Percentiles rank a stretch among this genome's conserved stretches.
These are phyloP conservation scores for Atta texana DNA, from an alignment of 1,140 invertebrate species.

Conservation along the genomic window DNA sequence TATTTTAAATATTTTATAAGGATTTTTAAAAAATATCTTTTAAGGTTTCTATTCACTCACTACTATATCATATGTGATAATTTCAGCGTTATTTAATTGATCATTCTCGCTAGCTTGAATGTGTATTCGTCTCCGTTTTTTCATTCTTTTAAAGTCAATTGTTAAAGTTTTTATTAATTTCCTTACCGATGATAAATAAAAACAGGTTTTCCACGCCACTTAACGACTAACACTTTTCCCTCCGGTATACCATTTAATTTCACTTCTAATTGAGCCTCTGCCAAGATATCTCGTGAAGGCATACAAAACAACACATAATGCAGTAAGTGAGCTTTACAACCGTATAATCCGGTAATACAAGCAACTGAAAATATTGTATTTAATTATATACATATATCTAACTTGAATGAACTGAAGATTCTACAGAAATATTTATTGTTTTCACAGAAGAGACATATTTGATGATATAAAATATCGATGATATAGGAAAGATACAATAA, in stretches of 20 bases:
- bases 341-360: constrained; percentile 66
- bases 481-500: neutral
- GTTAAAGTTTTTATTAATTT: constrained; percentile 21
- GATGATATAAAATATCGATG: neutral
- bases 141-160: neutral
- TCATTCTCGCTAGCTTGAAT: too few relatives aligned
- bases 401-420: neutral
- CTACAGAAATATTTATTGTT: constrained; percentile 2
- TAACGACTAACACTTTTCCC: constrained; percentile 75
- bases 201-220: constrained; percentile 79
- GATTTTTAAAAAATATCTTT: too few relatives aligned
- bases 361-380: constrained; percentile 56
- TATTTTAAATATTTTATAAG: too few relatives aligned
- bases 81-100: too few relatives aligned
- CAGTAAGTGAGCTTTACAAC: constrained; percentile 71
- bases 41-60: too few relatives aligned
- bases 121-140: neutral
- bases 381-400: constrained; percentile 3
- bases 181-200: constrained; percentile 79
- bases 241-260: constrained; percentile 72
- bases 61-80: too few relatives aligned
- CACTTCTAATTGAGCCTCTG: constrained; percentile 74
- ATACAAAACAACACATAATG: constrained; percentile 74
- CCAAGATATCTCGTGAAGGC: constrained; percentile 76
- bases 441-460: neutral